Percentiles rank a stretch among this genome's conserved stretches.
Conservation (phyloP, 2,888 invertebrate genomes). For the Congeria kusceri region DNA sequence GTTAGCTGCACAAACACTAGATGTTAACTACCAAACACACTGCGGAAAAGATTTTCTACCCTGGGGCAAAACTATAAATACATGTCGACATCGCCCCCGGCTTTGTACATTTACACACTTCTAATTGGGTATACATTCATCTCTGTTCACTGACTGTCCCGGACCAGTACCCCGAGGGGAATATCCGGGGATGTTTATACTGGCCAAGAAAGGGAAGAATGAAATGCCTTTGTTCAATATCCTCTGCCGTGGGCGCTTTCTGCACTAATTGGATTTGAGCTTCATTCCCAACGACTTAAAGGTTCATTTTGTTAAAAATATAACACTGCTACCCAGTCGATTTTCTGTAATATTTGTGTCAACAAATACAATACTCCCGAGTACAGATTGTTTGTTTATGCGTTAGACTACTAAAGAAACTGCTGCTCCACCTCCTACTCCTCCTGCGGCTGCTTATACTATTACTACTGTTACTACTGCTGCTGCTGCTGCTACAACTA, state of each 20-base stretch:
- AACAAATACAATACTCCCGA: too few relatives aligned
- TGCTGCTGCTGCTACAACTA: too few relatives aligned
- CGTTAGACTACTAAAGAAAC: too few relatives aligned
- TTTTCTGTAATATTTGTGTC: too few relatives aligned
- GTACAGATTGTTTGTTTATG: too few relatives aligned
- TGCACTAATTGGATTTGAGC: neutral
- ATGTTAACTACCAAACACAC: too few relatives aligned
- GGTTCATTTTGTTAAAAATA: too few relatives aligned
- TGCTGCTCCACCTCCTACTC: too few relatives aligned
- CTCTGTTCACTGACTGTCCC: neutral
- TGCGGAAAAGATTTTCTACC: neutral
- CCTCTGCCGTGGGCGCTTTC: conserved; percentile 3
- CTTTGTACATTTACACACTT: neutral
- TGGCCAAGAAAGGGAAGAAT: conserved; percentile 10
- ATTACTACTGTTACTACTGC: too few relatives aligned
- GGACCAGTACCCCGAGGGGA: neutral
- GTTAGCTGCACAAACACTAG: too few relatives aligned
- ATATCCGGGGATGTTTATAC: conserved; percentile 32
- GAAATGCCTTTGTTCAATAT: conserved; percentile 29
- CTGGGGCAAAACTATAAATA: neutral
- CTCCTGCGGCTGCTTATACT: too few relatives aligned
- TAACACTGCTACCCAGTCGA: too few relatives aligned
- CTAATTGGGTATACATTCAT: conserved; percentile 15
- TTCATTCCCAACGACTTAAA: neutral
- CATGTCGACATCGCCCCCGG: neutral